phyloP scores from a whole-genome alignment of 1,140 invertebrate genomes.

The Lerema accius region DNA sequence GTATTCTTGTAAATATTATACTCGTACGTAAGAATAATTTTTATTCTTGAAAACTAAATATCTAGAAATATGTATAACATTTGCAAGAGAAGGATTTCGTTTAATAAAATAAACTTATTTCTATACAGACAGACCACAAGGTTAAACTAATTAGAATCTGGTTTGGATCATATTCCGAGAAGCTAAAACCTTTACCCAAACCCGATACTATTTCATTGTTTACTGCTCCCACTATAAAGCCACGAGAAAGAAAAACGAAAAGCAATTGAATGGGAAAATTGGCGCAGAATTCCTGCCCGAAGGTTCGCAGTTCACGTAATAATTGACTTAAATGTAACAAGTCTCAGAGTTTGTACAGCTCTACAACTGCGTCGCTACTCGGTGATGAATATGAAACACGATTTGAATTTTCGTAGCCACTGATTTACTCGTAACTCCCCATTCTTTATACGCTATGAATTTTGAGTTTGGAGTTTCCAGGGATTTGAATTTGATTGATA shows the following conservation, averaged over 20 bases:
- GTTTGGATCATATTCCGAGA: background rate
- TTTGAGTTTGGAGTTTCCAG: background rate
- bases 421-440: slow-evolving; percentile 8
- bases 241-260: slow-evolving; percentile 5
- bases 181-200: background rate
- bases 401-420: slow-evolving; percentile 43
- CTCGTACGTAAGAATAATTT: too few relatives aligned
- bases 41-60: too few relatives aligned
- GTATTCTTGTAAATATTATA: too few relatives aligned
- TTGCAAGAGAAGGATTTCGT: too few relatives aligned
- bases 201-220: slow-evolving; percentile 4
- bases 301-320: slow-evolving; percentile 35
- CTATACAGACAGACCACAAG: too few relatives aligned
- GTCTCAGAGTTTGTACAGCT: slow-evolving; percentile 55
- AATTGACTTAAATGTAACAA: slow-evolving; percentile 56
- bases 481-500: too few relatives aligned
- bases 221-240: background rate
- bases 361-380: slow-evolving; percentile 41
- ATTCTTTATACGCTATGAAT: slow-evolving; percentile 35
- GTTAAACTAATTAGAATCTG: background rate
- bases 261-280: slow-evolving; percentile 14
- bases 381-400: slow-evolving; percentile 44
- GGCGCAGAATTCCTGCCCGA: slow-evolving; percentile 3
- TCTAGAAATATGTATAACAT: too few relatives aligned
- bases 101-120: too few relatives aligned